A percentile compares a stretch with the other conserved stretches of the same genome.
These are phyloP conservation scores for Pammene aurita DNA, from an alignment of 2,888 invertebrate species.

Conservation along the genomic window DNA sequence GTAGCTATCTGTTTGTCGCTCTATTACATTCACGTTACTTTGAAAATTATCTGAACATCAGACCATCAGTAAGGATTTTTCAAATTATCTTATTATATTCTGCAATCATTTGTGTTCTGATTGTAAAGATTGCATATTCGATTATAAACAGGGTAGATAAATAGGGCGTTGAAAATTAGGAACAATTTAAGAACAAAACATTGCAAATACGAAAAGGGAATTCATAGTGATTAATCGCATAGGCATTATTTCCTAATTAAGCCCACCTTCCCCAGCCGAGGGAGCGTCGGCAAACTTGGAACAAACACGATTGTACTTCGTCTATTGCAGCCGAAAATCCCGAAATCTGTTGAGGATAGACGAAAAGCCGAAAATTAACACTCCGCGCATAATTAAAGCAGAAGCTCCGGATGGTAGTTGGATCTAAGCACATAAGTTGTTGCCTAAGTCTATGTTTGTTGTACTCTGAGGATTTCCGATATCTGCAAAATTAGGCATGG, in stretches of 20 bases:
- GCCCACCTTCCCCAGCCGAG: conserved; percentile 73
- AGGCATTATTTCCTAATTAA: conserved; percentile 82
- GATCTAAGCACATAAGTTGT: conserved; percentile 44
- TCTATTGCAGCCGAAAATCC: conserved; percentile 64
- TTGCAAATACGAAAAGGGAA: conserved; percentile 58
- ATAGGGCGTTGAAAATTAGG: background rate
- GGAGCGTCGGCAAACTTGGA: conserved; percentile 66
- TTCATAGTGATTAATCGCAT: conserved; percentile 77
- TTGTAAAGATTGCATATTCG: too few species aligned
- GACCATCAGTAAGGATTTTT: too few species aligned
- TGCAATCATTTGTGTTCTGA: too few species aligned
- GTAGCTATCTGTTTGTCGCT: too few species aligned
- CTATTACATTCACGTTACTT: too few species aligned
- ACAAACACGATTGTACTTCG: conserved; percentile 60
- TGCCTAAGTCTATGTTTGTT: conserved; percentile 45
- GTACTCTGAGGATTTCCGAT: conserved; percentile 22
- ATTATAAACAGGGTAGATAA: background rate
- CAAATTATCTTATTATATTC: too few species aligned
- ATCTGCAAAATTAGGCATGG: background rate
- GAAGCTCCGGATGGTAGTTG: conserved; percentile 29
- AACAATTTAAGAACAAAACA: conserved; percentile 56
- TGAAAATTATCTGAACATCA: too few species aligned
- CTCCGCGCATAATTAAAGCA: conserved; percentile 59
- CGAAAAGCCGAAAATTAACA: conserved; percentile 57
- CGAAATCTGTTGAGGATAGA: conserved; percentile 62